A percentile compares a stretch with the other conserved stretches of the same genome.
Evolutionary conservation across 2,797 vertebrate genomes (phyloP).

Genomic region (Leuciscus waleckii): DNA sequence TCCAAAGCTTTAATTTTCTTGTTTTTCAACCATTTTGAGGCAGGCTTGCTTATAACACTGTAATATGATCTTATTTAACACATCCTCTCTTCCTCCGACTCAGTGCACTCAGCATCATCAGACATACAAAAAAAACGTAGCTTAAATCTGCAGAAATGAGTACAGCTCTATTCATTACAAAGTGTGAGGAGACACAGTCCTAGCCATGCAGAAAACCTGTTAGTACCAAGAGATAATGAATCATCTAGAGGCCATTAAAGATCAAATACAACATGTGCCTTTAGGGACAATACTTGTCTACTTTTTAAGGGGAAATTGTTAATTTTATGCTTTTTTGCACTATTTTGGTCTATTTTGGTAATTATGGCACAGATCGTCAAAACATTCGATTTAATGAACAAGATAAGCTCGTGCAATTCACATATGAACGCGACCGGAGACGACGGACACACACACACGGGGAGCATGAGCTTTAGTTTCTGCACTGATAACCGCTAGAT

Average conservation of each 20-base stretch:
- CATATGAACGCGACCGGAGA: no score
- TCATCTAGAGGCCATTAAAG: background rate
- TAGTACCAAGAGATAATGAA: background rate
- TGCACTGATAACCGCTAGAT: no score
- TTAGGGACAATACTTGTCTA: background rate
- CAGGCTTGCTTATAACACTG: background rate
- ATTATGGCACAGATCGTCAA: no score
- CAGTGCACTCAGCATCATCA: background rate
- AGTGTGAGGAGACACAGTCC: constrained; percentile 43
- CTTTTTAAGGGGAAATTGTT: background rate
- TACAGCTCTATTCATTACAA: constrained; percentile 72
- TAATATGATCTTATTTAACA: background rate
- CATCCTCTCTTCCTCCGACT: background rate
- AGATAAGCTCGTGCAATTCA: no score
- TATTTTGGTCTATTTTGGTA: background rate
- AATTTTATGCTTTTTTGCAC: background rate
- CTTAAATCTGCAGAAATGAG: constrained; percentile 76
- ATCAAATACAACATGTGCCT: background rate
- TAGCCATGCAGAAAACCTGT: constrained; percentile 7
- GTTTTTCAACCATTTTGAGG: background rate
- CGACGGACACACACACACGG: no score
- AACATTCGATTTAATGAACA: no score
- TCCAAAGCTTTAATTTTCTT: background rate
- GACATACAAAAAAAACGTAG: constrained; percentile 50
- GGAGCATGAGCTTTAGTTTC: no score